Percentiles rank a stretch among this genome's conserved stretches.
phyloP scores from a whole-genome alignment of 1,140 invertebrate genomes.

The Caenorhabditis remanei region DNA sequence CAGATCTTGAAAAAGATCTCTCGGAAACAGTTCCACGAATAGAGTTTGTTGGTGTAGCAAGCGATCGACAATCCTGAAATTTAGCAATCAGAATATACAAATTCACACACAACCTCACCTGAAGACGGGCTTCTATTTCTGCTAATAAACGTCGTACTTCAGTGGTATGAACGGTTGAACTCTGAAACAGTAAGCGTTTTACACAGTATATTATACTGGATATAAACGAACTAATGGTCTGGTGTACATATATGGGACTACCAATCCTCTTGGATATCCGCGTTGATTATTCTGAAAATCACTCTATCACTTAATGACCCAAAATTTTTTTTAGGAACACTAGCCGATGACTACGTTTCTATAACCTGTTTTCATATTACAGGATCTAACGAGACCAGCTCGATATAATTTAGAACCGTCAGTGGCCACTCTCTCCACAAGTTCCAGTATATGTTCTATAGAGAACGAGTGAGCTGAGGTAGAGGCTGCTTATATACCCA shows the following conservation, averaged over 20 bases:
- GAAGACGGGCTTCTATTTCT: conserved; percentile 54
- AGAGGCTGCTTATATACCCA: neutral
- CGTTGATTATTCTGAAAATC: neutral
- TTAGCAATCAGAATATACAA: neutral
- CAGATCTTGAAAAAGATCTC: conserved; percentile 33
- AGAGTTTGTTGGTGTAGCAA: conserved; percentile 45
- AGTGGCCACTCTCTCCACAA: neutral
- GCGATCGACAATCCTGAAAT: conserved; percentile 56
- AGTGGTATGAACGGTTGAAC: conserved; percentile 26
- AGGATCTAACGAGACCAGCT: conserved; percentile 20
- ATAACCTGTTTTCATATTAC: neutral
- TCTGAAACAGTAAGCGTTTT: conserved; percentile 4
- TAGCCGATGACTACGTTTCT: neutral
- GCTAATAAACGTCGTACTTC: conserved; percentile 51
- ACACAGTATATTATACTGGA: neutral
- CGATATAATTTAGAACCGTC: neutral
- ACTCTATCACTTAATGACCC: neutral
- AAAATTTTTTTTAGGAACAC: conserved; percentile 11
- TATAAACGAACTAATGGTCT: conserved; percentile 6
- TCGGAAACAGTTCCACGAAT: conserved; percentile 37
- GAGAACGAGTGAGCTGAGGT: conserved; percentile 7
- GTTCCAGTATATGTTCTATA: conserved; percentile 20
- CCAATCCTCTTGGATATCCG: conserved; percentile 54
- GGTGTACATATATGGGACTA: conserved; percentile 59
- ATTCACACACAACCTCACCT: neutral